Conservation (phyloP, 2,888 invertebrate genomes). For the Drosophila colorata region DNA sequence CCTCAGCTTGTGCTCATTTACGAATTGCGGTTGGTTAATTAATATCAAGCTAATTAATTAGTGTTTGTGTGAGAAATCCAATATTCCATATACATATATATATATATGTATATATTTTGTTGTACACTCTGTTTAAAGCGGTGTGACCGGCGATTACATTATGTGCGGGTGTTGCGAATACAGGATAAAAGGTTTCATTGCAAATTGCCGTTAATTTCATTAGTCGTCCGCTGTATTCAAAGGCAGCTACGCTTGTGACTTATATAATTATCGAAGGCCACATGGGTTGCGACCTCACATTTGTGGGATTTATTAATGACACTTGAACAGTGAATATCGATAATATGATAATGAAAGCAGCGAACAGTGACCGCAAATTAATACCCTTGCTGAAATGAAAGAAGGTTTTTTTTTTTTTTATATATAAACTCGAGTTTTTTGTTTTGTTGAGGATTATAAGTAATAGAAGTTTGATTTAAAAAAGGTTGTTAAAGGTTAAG, state of each 20-base stretch:
- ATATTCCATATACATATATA: constrained; percentile 14
- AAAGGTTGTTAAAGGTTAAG: too few relatives aligned
- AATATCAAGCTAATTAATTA: constrained; percentile 74
- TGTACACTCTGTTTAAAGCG: constrained; percentile 10
- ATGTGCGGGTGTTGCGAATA: background rate
- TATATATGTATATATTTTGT: background rate
- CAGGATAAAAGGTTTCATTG: constrained; percentile 23
- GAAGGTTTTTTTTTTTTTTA: too few relatives aligned
- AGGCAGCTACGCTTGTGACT: constrained; percentile 38
- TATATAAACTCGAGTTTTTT: too few relatives aligned
- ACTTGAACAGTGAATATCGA: background rate
- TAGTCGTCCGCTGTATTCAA: constrained; percentile 40
- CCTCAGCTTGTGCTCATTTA: constrained; percentile 26
- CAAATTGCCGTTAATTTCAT: constrained; percentile 63
- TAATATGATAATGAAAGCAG: background rate
- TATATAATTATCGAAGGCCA: constrained; percentile 43
- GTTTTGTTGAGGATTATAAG: too few relatives aligned
- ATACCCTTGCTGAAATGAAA: too few relatives aligned
- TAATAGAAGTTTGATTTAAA: too few relatives aligned
- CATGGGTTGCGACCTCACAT: constrained; percentile 4
- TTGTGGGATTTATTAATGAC: background rate
- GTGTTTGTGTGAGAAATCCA: constrained; percentile 54
- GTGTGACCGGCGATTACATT: constrained; percentile 26
- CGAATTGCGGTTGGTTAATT: constrained; percentile 71
- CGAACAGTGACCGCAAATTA: background rate